These are phyloP conservation scores for Tylochromis polylepis DNA, from an alignment of 2,113 vertebrate species.

Conservation along the genomic window DNA sequence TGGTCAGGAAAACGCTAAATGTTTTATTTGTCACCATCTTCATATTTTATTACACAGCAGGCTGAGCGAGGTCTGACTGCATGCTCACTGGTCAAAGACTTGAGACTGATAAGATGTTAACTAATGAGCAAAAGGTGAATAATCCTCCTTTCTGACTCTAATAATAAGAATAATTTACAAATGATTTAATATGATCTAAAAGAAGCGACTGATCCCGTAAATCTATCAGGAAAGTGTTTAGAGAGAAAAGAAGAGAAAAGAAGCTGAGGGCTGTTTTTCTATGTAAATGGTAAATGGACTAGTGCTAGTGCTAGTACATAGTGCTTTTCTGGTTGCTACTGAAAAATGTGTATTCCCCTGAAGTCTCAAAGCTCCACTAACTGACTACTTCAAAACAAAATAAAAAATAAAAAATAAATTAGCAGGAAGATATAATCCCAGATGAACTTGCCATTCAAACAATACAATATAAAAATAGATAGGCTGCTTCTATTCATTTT, in stretches of 20 bases:
- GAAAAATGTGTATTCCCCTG: too few species aligned
- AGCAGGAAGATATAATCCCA: too few species aligned
- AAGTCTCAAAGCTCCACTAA: too few species aligned
- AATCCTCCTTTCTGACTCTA: neutral
- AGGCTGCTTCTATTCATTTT: too few species aligned
- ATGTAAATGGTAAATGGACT: neutral
- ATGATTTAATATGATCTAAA: neutral
- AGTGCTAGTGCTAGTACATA: too few species aligned
- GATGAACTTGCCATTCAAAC: too few species aligned
- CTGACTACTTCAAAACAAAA: too few species aligned
- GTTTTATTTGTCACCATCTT: neutral
- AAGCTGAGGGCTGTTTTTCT: neutral
- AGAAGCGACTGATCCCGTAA: neutral
- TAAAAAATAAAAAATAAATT: too few species aligned
- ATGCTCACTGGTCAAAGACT: neutral
- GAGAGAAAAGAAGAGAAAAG: too few species aligned
- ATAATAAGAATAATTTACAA: neutral
- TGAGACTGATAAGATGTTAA: neutral
- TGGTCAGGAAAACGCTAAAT: neutral
- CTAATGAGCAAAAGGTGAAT: neutral
- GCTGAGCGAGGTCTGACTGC: neutral
- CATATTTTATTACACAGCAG: neutral
- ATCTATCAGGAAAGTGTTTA: neutral
- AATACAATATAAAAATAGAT: too few species aligned
- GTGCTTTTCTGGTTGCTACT: too few species aligned